A percentile compares a stretch with the other conserved stretches of the same genome.
phyloP scores from a whole-genome alignment of 2,113 vertebrate genomes.

The Paratilapia polleni region DNA sequence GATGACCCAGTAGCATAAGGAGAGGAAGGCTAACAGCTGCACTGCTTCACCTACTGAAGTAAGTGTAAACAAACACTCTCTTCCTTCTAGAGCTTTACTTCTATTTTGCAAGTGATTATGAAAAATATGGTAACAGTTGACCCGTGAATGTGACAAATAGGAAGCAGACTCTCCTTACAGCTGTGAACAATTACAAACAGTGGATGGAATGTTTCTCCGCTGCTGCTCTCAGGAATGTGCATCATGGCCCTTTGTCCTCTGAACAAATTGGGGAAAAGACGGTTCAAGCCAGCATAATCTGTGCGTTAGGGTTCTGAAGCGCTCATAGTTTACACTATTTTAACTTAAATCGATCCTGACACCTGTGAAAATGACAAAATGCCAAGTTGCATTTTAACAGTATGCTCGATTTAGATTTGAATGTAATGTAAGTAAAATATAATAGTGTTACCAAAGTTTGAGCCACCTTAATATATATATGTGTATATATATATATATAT shows the following conservation, averaged over 20 bases:
- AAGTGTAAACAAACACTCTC: slow-evolving; percentile 37
- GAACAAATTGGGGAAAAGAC: slow-evolving; percentile 57
- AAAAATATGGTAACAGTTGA: slow-evolving; percentile 65
- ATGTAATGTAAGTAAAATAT: background rate
- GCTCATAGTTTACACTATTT: slow-evolving; percentile 33
- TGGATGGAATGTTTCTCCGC: slow-evolving; percentile 66
- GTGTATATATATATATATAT: too few relatives aligned
- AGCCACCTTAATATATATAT: background rate
- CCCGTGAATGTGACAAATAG: slow-evolving; percentile 75
- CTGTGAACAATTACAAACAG: slow-evolving; percentile 77
- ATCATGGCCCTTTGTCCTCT: slow-evolving; percentile 71
- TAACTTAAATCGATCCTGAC: slow-evolving; percentile 12
- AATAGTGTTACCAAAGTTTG: background rate
- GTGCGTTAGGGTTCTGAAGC: slow-evolving; percentile 19
- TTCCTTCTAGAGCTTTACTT: slow-evolving; percentile 35
- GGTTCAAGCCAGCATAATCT: slow-evolving; percentile 36
- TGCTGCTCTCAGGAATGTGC: slow-evolving; percentile 71
- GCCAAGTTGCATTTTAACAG: background rate
- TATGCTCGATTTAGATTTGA: background rate
- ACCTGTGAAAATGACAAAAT: slow-evolving; percentile 35
- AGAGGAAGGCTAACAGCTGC: slow-evolving; percentile 29
- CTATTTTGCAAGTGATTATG: slow-evolving; percentile 55
- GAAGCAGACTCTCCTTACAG: slow-evolving; percentile 67
- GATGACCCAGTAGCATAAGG: slow-evolving; percentile 19
- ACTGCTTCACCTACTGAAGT: slow-evolving; percentile 42